Evolutionary conservation across 30 jellyfish, hydroid and myxozoan genomes (phyloP).

Genomic region (Phacellophora camtschatica): DNA sequence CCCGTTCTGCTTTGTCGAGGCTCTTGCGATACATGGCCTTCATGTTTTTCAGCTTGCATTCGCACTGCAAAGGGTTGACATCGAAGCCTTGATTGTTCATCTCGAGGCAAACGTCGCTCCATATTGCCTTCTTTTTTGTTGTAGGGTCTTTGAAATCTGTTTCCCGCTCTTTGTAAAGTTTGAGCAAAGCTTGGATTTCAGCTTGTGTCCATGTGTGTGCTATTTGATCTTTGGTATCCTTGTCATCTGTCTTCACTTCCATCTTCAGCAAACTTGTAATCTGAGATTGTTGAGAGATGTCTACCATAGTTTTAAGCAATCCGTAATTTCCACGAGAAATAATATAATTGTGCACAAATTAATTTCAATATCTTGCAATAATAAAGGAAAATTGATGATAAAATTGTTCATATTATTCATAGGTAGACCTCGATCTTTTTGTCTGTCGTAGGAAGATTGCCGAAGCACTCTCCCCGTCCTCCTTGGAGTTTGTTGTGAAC

Average conservation of each 20-base stretch:
- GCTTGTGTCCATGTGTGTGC: slow-evolving; percentile 53
- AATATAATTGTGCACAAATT: neutral
- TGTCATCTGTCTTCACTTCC: neutral
- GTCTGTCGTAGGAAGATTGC: no score
- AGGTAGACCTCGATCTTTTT: no score
- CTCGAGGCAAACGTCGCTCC: slow-evolving; percentile 58
- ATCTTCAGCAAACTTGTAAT: slow-evolving; percentile 40
- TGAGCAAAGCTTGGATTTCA: slow-evolving; percentile 33
- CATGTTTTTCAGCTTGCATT: slow-evolving; percentile 62
- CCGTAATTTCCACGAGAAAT: neutral
- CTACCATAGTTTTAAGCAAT: neutral
- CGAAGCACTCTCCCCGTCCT: no score
- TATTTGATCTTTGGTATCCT: neutral
- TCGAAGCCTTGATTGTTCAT: slow-evolving; percentile 45
- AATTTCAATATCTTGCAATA: no score
- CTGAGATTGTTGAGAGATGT: slow-evolving; percentile 46
- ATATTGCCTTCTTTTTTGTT: slow-evolving; percentile 64
- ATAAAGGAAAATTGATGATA: no score
- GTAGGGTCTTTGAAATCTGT: slow-evolving; percentile 52
- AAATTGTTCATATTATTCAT: no score
- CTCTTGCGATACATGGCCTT: slow-evolving; percentile 65
- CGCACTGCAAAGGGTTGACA: slow-evolving; percentile 58
- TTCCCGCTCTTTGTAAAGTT: slow-evolving; percentile 40
- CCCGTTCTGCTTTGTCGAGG: slow-evolving; percentile 49
- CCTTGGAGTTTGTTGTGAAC: no score